Evolutionary conservation across 2,888 invertebrate genomes (phyloP).

Genomic region (Andrena fulva): DNA sequence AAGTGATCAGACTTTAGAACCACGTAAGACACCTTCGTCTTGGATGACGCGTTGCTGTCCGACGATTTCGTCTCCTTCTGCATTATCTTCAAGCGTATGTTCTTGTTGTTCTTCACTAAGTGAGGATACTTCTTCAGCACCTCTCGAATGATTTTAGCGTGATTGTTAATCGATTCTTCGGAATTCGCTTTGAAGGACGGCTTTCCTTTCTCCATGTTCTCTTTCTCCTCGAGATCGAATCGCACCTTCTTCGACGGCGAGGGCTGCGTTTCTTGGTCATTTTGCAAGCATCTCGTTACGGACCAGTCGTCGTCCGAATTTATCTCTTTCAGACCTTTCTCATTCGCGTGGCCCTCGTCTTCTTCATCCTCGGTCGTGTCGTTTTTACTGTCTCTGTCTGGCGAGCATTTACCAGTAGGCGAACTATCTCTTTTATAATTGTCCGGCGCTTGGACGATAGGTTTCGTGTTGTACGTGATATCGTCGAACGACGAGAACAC

Average conservation of each 20-base stretch:
- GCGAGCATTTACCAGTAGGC: conserved; percentile 68
- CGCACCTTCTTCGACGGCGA: conserved; percentile 85
- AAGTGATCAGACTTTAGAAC: conserved; percentile 85
- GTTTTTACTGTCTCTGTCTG: conserved; percentile 79
- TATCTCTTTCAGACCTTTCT: conserved; percentile 75
- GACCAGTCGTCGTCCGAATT: conserved; percentile 83
- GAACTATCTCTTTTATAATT: conserved; percentile 60
- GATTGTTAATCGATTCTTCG: conserved; percentile 86
- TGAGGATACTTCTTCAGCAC: conserved; percentile 95
- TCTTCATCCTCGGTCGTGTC: conserved; percentile 83
- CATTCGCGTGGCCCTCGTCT: conserved; percentile 77
- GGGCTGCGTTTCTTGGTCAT: conserved; percentile 77
- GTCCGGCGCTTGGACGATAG: conserved; percentile 87
- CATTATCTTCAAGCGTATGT: conserved; percentile 94
- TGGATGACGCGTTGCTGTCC: conserved; percentile 76
- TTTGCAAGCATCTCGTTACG: conserved; percentile 80
- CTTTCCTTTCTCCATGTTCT: conserved; percentile 85
- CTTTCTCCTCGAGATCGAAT: conserved; percentile 88
- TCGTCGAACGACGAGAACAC: conserved; percentile 89
- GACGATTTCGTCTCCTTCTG: conserved; percentile 86
- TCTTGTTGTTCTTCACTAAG: conserved; percentile 94
- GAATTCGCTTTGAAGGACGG: conserved; percentile 65
- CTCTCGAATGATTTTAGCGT: conserved; percentile 95
- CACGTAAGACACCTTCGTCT: conserved; percentile 85
- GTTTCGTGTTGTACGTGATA: conserved; percentile 90